Percentiles rank a stretch among this genome's conserved stretches.
Conservation (phyloP, 2,113 vertebrate species). For the Columba janthina region DNA sequence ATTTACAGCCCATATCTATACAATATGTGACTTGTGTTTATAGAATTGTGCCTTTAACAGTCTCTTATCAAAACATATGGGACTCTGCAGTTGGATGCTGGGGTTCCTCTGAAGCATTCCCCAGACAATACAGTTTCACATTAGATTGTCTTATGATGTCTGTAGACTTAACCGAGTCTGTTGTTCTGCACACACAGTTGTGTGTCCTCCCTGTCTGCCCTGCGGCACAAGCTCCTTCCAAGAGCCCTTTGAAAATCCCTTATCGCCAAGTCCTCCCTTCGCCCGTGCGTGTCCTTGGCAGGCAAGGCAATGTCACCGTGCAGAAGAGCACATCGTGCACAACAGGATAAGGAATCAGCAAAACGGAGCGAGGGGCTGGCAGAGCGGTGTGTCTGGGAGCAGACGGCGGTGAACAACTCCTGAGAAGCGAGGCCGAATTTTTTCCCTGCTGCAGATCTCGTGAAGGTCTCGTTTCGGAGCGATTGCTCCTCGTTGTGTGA, state of each 20-base stretch:
- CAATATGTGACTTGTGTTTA: conserved; percentile 22
- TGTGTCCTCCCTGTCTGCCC: neutral
- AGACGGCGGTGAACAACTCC: neutral
- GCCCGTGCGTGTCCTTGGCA: neutral
- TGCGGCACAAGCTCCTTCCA: no score
- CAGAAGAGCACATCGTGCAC: neutral
- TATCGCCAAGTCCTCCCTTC: neutral
- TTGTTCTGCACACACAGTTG: neutral
- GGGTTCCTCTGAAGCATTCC: neutral
- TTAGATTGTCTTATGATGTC: neutral
- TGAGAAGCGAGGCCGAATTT: neutral
- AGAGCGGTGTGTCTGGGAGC: neutral
- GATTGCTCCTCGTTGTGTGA: rapidly evolving
- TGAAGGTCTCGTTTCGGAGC: neutral
- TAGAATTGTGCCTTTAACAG: neutral
- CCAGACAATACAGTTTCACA: neutral
- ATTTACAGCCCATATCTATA: neutral
- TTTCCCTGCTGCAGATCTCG: neutral
- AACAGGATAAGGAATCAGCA: neutral
- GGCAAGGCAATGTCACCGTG: neutral
- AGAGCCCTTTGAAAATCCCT: neutral
- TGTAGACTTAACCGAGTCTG: neutral
- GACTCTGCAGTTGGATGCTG: neutral
- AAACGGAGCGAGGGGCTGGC: neutral
- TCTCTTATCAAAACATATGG: neutral